Percentiles rank a stretch among this genome's conserved stretches.
These are phyloP conservation scores for Brenthis daphne DNA, from an alignment of 2,888 invertebrate genomes.

Conservation along the genomic window DNA sequence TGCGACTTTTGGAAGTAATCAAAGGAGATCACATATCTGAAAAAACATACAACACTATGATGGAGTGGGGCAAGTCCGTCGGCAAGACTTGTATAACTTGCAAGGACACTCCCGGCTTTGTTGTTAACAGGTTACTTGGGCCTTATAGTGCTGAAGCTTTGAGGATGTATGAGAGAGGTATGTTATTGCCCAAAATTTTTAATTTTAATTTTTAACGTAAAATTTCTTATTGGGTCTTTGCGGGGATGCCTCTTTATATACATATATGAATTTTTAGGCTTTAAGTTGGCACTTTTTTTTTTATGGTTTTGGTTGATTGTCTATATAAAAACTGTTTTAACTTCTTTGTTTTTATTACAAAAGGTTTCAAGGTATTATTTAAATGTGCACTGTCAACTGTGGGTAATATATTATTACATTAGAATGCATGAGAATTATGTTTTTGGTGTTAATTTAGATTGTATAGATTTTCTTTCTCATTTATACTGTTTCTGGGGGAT, in stretches of 20 bases:
- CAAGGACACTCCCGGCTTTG: constrained; percentile 96
- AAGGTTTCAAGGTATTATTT: too few species aligned
- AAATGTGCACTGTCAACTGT: too few species aligned
- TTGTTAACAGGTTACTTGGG: constrained; percentile 92
- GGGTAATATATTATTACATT: too few species aligned
- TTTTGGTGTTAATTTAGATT: too few species aligned
- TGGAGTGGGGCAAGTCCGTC: constrained; percentile 90
- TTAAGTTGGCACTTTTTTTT: too few species aligned
- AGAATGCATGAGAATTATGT: too few species aligned
- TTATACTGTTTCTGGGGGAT: too few species aligned
- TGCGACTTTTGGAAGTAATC: constrained; percentile 94
- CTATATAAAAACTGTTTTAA: too few species aligned
- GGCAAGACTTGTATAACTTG: constrained; percentile 93
- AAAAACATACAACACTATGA: constrained; percentile 86
- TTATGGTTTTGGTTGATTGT: too few species aligned
- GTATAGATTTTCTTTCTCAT: too few species aligned
- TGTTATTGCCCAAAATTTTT: background rate
- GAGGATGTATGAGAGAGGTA: constrained; percentile 90
- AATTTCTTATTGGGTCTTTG: background rate
- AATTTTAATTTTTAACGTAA: background rate
- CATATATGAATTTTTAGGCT: too few species aligned
- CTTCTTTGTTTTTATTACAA: too few species aligned
- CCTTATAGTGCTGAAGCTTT: constrained; percentile 92
- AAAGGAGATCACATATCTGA: constrained; percentile 89
- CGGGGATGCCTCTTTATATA: background rate